Evolutionary conservation across 2,797 vertebrate genomes (phyloP).

Genomic region (Mormyrus proboscirostris): DNA sequence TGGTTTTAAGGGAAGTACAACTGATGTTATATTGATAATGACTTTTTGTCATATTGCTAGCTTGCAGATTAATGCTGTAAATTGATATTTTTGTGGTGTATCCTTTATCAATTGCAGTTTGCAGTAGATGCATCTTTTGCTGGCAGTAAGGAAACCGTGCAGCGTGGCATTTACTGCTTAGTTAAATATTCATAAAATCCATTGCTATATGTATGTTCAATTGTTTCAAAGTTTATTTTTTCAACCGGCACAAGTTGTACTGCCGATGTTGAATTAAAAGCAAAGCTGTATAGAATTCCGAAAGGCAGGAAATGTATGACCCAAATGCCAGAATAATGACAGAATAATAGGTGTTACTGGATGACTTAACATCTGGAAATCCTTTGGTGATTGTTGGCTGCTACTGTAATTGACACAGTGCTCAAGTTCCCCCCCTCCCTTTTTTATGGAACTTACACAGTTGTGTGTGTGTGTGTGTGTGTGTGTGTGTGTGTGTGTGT

Average conservation of each 20-base stretch:
- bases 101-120: background rate
- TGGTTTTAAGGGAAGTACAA: background rate
- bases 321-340: background rate
- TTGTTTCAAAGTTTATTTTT: background rate
- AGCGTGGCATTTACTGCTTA: background rate
- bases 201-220: background rate
- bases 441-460: background rate
- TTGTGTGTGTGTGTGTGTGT: too few species aligned
- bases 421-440: background rate
- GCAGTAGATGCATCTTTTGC: background rate
- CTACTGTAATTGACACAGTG: background rate
- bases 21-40: background rate
- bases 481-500: background rate
- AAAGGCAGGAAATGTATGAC: background rate
- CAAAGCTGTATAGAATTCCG: background rate
- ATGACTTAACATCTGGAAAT: background rate
- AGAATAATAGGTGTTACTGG: background rate
- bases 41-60: background rate
- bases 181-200: background rate
- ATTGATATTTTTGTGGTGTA: background rate
- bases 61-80: background rate
- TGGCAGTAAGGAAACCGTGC: background rate
- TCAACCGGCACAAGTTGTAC: background rate
- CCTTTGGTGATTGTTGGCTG: background rate
- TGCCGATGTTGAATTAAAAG: background rate